These are phyloP conservation scores for Lampris incognitus DNA, from an alignment of 2,113 vertebrate species.

Conservation along the genomic window DNA sequence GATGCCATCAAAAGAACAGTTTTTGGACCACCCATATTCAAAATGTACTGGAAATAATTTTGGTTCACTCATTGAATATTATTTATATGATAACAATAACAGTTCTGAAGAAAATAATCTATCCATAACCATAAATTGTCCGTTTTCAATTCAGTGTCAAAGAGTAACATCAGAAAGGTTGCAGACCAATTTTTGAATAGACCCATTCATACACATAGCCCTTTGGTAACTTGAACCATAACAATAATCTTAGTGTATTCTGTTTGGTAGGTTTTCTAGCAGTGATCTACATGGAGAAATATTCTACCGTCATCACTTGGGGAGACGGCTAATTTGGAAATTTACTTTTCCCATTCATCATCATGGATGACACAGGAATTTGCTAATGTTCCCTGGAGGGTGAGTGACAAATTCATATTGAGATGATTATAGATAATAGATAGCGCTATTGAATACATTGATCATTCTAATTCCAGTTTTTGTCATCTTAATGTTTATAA, in stretches of 20 bases:
- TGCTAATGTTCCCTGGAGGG: slow-evolving; percentile 55
- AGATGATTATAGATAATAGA: slow-evolving; percentile 52
- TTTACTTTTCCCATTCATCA: slow-evolving; percentile 49
- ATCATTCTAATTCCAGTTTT: slow-evolving; percentile 37
- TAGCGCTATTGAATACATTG: slow-evolving; percentile 43
- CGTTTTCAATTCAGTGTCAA: too few relatives aligned
- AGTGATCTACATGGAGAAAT: background rate
- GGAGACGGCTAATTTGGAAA: slow-evolving; percentile 27
- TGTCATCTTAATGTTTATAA: slow-evolving; percentile 52
- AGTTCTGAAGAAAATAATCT: too few relatives aligned
- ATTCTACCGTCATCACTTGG: background rate
- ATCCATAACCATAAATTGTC: too few relatives aligned
- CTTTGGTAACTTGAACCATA: background rate
- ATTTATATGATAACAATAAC: too few relatives aligned
- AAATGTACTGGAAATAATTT: too few relatives aligned
- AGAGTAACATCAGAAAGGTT: too few relatives aligned
- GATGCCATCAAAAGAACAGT: too few relatives aligned
- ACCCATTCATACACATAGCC: background rate
- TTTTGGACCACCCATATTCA: too few relatives aligned
- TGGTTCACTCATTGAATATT: too few relatives aligned
- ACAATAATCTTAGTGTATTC: background rate
- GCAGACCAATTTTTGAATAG: too few relatives aligned
- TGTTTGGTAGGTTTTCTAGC: slow-evolving; percentile 20
- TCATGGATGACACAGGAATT: slow-evolving; percentile 28
- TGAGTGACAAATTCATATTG: slow-evolving; percentile 72